Conservation (phyloP, 2,888 invertebrate genomes). For the Chironomus tentans region DNA sequence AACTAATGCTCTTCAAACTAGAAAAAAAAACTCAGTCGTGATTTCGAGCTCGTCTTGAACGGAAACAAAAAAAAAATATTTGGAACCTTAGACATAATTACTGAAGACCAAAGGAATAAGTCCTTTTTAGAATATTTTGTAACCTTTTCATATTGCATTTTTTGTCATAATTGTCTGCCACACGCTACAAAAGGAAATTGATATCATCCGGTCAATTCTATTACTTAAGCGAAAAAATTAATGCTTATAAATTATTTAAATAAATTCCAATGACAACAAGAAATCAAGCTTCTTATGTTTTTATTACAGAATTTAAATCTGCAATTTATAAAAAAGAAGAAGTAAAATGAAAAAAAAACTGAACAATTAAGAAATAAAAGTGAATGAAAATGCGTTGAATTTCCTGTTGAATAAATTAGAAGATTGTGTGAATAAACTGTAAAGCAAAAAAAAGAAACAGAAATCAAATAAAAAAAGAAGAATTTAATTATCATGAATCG, state of each 20-base stretch:
- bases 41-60: background rate
- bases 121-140: too few relatives aligned
- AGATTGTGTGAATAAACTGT: background rate
- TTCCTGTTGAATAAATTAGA: background rate
- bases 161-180: too few relatives aligned
- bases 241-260: too few relatives aligned
- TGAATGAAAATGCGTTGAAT: background rate
- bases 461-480: background rate
- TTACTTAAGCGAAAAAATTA: background rate
- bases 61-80: background rate
- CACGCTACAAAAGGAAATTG: slow-evolving; percentile 2
- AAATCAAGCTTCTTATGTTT: too few relatives aligned
- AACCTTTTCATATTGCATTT: too few relatives aligned
- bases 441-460: background rate
- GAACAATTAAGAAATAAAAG: background rate
- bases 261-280: too few relatives aligned
- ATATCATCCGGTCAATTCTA: background rate
- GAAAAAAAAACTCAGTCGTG: background rate
- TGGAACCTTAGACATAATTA: background rate
- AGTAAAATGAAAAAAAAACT: background rate
- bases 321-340: background rate
- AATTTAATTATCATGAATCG: background rate
- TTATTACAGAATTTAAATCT: background rate
- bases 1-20: background rate
- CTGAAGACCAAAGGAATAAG: too few relatives aligned